phyloP scores from a whole-genome alignment of 1,140 invertebrate genomes.

The Hydropsyche tenuis region DNA sequence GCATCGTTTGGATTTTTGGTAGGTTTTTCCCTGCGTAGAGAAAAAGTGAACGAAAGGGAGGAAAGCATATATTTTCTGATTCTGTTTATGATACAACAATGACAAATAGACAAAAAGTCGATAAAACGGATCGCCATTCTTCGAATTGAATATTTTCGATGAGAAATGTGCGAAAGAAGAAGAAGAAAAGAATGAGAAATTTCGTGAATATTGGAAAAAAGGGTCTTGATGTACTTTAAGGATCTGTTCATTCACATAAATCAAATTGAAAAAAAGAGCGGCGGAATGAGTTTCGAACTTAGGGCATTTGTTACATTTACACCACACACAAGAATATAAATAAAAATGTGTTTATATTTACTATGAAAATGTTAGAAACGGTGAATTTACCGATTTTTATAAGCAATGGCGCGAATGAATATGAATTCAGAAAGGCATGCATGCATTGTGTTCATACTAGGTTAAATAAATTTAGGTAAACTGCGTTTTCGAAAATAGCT shows the following conservation, averaged over 20 bases:
- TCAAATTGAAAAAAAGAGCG: slow-evolving; percentile 17
- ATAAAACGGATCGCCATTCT: slow-evolving; percentile 28
- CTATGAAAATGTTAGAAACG: not conserved
- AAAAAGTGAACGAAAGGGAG: too few species aligned
- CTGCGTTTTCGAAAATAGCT: too few species aligned
- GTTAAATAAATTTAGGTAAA: too few species aligned
- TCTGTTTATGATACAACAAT: slow-evolving; percentile 27
- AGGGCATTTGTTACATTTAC: slow-evolving; percentile 20
- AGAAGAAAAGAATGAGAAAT: slow-evolving; percentile 28
- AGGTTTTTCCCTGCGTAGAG: too few species aligned
- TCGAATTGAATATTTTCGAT: slow-evolving; percentile 23
- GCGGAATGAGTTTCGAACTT: slow-evolving; percentile 15
- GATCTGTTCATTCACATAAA: slow-evolving; percentile 29
- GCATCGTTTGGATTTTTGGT: too few species aligned
- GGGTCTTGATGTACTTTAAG: slow-evolving; percentile 28
- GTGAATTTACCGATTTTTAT: not conserved
- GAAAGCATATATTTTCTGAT: slow-evolving; percentile 2
- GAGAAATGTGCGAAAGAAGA: slow-evolving; percentile 20
- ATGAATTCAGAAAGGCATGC: not conserved
- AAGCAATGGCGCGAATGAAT: not conserved
- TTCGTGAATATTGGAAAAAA: slow-evolving; percentile 28
- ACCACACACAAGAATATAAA: slow-evolving; percentile 6
- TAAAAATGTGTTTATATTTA: not conserved
- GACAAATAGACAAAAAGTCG: slow-evolving; percentile 23
- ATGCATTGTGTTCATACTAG: too few species aligned